Percentiles rank a stretch among this genome's conserved stretches.
Evolutionary conservation across 2,113 vertebrate genomes (phyloP).

Genomic region (Pterocles orientalis): DNA sequence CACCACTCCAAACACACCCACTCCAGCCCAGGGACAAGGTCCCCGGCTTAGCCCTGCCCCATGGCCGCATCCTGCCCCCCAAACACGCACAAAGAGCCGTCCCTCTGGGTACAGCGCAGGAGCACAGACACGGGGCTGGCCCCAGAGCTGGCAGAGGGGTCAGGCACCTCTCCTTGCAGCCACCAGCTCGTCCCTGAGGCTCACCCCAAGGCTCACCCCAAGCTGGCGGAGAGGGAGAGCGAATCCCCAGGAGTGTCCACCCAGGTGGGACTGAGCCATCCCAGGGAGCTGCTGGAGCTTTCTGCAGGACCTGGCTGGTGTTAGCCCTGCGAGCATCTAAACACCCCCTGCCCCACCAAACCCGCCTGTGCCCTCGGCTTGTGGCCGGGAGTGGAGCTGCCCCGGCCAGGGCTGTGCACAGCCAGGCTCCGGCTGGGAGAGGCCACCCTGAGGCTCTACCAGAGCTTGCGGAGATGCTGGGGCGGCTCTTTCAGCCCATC

Average conservation of each 20-base stretch:
- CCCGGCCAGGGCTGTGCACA: neutral
- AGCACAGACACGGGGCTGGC: too few relatives aligned
- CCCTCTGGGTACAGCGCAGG: too few relatives aligned
- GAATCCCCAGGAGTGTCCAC: neutral
- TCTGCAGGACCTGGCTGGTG: neutral
- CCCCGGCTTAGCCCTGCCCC: accelerated
- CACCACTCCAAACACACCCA: accelerated
- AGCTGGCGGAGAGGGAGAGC: neutral
- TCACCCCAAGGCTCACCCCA: neutral
- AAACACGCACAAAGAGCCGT: neutral
- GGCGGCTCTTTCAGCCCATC: neutral
- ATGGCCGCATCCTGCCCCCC: neutral
- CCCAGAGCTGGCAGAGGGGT: neutral
- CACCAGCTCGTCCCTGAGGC: neutral
- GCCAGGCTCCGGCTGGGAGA: neutral
- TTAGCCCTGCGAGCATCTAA: neutral
- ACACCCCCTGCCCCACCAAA: neutral
- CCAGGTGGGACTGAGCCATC: neutral
- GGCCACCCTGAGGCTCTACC: neutral
- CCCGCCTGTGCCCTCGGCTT: neutral
- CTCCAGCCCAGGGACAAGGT: neutral
- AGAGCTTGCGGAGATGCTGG: accelerated
- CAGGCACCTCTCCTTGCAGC: neutral
- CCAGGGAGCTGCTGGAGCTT: neutral
- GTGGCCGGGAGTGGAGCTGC: accelerated